Percentiles rank a stretch among this genome's conserved stretches.
phyloP scores from a whole-genome alignment of 37 sponge, comb jelly and placozoan species.

The Cladorhizidae sp. region DNA sequence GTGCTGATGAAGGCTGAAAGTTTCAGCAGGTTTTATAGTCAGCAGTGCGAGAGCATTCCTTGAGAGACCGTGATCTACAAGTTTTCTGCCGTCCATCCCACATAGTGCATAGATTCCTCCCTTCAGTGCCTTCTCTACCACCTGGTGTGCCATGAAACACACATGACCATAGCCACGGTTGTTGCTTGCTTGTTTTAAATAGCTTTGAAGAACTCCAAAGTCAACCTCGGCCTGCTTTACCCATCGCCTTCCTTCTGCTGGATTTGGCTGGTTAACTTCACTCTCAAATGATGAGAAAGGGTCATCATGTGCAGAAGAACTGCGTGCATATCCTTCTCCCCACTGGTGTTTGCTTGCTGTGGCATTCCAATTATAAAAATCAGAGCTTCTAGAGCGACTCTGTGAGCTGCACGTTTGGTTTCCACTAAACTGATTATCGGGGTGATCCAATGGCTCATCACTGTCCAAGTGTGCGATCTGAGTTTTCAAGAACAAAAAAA shows the following conservation, averaged over 20 bases:
- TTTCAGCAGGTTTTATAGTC: background rate
- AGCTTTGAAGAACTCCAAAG: background rate
- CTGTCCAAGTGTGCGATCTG: constrained; percentile 29
- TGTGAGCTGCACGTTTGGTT: background rate
- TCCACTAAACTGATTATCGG: background rate
- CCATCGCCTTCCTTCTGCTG: constrained; percentile 51
- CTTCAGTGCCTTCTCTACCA: constrained; percentile 73
- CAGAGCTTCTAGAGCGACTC: background rate
- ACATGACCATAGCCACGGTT: constrained; percentile 17
- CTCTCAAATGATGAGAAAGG: background rate
- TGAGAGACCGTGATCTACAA: constrained; percentile 25
- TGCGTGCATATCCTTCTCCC: background rate
- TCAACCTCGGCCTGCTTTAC: constrained; percentile 43
- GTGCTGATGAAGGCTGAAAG: background rate
- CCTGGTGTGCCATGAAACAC: constrained; percentile 73
- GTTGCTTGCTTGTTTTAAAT: background rate
- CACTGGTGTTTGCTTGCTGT: background rate
- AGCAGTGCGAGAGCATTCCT: constrained; percentile 26
- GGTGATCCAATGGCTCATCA: background rate
- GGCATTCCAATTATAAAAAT: background rate
- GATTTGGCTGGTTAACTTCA: background rate
- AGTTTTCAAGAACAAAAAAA: constrained; percentile 36
- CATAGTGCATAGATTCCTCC: constrained; percentile 42
- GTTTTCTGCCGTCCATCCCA: constrained; percentile 39
- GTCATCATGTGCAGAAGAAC: background rate